Percentiles rank a stretch among this genome's conserved stretches.
Conservation (phyloP, 2,797 vertebrate species). For the Dermochelys coriacea region DNA sequence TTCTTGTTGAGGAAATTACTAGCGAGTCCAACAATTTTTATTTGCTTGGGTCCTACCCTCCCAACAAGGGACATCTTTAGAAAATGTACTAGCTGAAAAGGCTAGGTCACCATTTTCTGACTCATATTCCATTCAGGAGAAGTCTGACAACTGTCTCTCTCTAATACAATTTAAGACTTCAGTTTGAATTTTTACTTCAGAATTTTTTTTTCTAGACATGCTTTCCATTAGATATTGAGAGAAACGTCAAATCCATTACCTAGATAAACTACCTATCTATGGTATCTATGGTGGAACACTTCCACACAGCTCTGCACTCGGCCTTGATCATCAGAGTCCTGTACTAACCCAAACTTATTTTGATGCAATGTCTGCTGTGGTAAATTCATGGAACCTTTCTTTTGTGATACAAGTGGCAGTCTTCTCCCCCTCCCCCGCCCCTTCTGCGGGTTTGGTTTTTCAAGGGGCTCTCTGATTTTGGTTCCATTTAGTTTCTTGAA, state of each 20-base stretch:
- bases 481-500: not conserved
- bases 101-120: not conserved
- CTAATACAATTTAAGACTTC: not conserved
- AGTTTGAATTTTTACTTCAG: not conserved
- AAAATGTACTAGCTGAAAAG: not conserved
- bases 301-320: not conserved
- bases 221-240: not conserved
- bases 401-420: not conserved
- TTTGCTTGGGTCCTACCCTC: not conserved
- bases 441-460: not conserved
- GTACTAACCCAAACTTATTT: not conserved
- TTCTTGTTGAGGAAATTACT: not conserved
- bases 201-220: not conserved
- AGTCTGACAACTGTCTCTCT: not conserved
- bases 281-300: not conserved
- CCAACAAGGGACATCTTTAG: fast-evolving
- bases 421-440: no score
- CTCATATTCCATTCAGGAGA: not conserved
- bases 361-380: not conserved
- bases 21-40: fast-evolving
- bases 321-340: not conserved
- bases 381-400: not conserved
- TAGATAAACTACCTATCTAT: not conserved
- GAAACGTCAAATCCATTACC: not conserved
- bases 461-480: not conserved